Evolutionary conservation across 1,140 invertebrate genomes (phyloP).

Genomic region (Cataglyphis hispanica): DNA sequence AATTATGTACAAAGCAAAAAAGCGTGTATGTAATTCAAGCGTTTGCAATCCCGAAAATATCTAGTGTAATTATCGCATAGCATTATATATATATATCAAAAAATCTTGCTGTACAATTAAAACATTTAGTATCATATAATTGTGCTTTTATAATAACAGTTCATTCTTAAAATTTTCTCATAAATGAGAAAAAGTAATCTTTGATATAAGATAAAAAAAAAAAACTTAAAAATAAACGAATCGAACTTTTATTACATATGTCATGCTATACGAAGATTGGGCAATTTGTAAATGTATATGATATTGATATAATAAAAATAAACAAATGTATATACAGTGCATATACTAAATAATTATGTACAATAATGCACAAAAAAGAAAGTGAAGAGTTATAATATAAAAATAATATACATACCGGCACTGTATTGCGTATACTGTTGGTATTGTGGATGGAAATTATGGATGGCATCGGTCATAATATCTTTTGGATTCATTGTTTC

Average conservation of each 20-base stretch:
- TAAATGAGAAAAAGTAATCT: slow-evolving; percentile 31
- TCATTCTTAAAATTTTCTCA: slow-evolving; percentile 7
- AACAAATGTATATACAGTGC: slow-evolving; percentile 19
- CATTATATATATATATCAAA: neutral
- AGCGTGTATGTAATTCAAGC: slow-evolving; percentile 57
- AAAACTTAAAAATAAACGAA: slow-evolving; percentile 48
- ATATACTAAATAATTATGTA: slow-evolving; percentile 72
- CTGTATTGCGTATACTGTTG: slow-evolving; percentile 99
- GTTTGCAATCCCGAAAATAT: slow-evolving; percentile 43
- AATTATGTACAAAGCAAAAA: slow-evolving; percentile 68
- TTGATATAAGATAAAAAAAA: slow-evolving; percentile 56
- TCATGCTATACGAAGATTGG: slow-evolving; percentile 70
- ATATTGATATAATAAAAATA: slow-evolving; percentile 43
- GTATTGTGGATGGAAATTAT: slow-evolving; percentile 99
- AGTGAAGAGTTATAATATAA: slow-evolving; percentile 14
- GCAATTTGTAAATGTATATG: slow-evolving; percentile 24
- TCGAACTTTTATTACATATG: slow-evolving; percentile 53
- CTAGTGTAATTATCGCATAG: slow-evolving; percentile 33
- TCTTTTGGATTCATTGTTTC: slow-evolving; percentile 99
- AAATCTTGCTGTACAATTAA: slow-evolving; percentile 52
- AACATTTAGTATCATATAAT: slow-evolving; percentile 23
- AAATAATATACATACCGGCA: slow-evolving; percentile 90
- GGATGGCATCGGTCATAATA: slow-evolving; percentile 99
- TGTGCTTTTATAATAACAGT: neutral
- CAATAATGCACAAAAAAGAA: slow-evolving; percentile 49